These are phyloP conservation scores for Drosophila suzukii DNA, from an alignment of 1,140 invertebrate genomes.

Conservation along the genomic window DNA sequence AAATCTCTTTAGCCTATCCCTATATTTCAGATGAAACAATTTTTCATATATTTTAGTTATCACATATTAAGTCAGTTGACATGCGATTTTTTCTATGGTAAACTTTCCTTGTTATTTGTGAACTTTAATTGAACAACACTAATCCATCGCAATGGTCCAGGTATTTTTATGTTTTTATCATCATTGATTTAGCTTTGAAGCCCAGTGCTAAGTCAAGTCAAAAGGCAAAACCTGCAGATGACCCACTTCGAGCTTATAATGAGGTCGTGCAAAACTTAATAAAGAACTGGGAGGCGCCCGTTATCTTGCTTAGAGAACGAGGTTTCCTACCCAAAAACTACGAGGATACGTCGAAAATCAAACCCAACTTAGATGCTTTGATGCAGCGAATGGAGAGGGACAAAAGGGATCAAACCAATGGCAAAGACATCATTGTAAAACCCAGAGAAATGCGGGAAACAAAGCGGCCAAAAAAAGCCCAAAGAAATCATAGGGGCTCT, in stretches of 20 bases:
- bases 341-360: slow-evolving; percentile 56
- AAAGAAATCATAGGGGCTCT: neutral
- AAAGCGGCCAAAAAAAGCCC: neutral
- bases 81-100: slow-evolving; percentile 46
- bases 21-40: neutral
- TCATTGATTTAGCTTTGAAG: neutral
- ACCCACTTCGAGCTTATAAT: slow-evolving; percentile 24
- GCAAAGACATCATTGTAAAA: neutral
- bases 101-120: neutral
- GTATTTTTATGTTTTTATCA: slow-evolving; percentile 16
- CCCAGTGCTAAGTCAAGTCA: neutral
- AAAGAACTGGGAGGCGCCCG: slow-evolving; percentile 63
- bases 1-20: neutral
- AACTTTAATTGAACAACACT: neutral
- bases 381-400: slow-evolving; percentile 38
- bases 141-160: neutral
- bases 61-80: too few species aligned
- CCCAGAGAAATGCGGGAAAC: slow-evolving; percentile 3
- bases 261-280: slow-evolving; percentile 56
- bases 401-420: slow-evolving; percentile 6
- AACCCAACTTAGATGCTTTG: slow-evolving; percentile 55
- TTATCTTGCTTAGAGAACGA: slow-evolving; percentile 42
- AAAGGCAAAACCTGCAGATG: neutral
- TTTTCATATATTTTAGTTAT: slow-evolving; percentile 6
- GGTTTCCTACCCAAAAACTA: slow-evolving; percentile 61